Percentiles rank a stretch among this genome's conserved stretches.
Evolutionary conservation across 2,797 vertebrate species (phyloP).

Genomic region (Syngnathus rostellatus): DNA sequence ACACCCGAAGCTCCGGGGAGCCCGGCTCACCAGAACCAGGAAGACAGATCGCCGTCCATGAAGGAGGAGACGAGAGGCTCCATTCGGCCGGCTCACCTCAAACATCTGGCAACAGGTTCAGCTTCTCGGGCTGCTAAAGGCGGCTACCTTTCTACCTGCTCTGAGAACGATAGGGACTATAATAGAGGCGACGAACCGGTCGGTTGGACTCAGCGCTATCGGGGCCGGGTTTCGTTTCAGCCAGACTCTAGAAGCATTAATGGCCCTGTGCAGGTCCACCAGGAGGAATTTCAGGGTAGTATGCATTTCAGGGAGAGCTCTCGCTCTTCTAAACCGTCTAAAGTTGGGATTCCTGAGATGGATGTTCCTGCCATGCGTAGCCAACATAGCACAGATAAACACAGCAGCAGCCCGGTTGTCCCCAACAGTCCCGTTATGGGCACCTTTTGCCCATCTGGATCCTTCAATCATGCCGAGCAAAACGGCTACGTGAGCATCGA

Average conservation of each 20-base stretch:
- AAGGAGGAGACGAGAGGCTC: slow-evolving; percentile 64
- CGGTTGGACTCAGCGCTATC: slow-evolving; percentile 68
- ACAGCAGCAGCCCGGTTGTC: slow-evolving; percentile 62
- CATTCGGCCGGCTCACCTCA: slow-evolving; percentile 67
- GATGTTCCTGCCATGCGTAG: slow-evolving; percentile 64
- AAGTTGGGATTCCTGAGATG: slow-evolving; percentile 39
- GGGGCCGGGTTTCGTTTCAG: slow-evolving; percentile 66
- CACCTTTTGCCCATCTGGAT: slow-evolving; percentile 62
- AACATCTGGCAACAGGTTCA: slow-evolving; percentile 90
- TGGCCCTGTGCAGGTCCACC: slow-evolving; percentile 45
- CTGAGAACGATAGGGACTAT: slow-evolving; percentile 80
- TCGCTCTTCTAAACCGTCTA: slow-evolving; percentile 48
- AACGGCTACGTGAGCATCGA: slow-evolving; percentile 72
- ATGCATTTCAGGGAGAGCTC: slow-evolving; percentile 66
- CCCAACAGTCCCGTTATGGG: slow-evolving; percentile 62
- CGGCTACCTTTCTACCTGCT: slow-evolving; percentile 78
- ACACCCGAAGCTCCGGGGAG: slow-evolving; percentile 61
- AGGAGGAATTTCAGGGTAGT: slow-evolving; percentile 62
- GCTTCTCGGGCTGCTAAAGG: slow-evolving; percentile 75
- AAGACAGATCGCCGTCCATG: slow-evolving; percentile 54
- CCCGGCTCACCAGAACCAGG: slow-evolving; percentile 57
- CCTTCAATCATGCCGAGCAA: slow-evolving; percentile 69
- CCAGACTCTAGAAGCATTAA: slow-evolving; percentile 39
- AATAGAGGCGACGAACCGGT: slow-evolving; percentile 69
- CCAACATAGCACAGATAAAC: slow-evolving; percentile 53